Conservation (phyloP, 2,113 vertebrate genomes). For the Campylomormyrus numenius region DNA sequence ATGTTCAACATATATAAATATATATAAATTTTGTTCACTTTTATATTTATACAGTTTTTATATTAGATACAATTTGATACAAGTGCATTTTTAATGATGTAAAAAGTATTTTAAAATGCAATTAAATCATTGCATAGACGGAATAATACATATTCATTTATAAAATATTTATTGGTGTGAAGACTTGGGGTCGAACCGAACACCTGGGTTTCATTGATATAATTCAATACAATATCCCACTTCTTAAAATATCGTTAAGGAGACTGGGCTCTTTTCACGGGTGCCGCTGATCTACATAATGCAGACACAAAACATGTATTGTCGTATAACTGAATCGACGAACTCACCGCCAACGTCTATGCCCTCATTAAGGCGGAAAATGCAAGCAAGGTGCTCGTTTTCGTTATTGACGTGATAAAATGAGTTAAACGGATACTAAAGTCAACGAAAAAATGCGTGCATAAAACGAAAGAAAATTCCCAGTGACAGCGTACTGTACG, state of each 20-base stretch:
- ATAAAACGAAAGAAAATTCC: not conserved
- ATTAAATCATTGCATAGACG: not conserved
- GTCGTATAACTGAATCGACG: not conserved
- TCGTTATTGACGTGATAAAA: not conserved
- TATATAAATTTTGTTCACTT: not conserved
- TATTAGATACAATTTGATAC: not conserved
- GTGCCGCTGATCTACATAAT: not conserved
- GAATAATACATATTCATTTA: not conserved
- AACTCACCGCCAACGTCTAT: not conserved
- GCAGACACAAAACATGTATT: not conserved
- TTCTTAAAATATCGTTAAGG: not conserved
- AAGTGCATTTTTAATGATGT: not conserved
- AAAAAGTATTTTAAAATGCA: not conserved
- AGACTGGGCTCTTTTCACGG: not conserved
- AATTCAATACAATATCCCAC: not conserved
- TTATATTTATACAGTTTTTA: not conserved
- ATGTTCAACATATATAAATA: not conserved
- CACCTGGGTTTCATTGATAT: not conserved
- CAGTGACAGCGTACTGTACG: not conserved
- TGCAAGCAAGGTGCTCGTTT: not conserved
- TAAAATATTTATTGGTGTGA: not conserved
- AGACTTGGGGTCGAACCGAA: not conserved
- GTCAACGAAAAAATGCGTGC: not conserved
- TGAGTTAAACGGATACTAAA: not conserved
- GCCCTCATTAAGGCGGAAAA: not conserved